phyloP scores from a whole-genome alignment of 2,888 invertebrate species.

The Philereme vetulata region DNA sequence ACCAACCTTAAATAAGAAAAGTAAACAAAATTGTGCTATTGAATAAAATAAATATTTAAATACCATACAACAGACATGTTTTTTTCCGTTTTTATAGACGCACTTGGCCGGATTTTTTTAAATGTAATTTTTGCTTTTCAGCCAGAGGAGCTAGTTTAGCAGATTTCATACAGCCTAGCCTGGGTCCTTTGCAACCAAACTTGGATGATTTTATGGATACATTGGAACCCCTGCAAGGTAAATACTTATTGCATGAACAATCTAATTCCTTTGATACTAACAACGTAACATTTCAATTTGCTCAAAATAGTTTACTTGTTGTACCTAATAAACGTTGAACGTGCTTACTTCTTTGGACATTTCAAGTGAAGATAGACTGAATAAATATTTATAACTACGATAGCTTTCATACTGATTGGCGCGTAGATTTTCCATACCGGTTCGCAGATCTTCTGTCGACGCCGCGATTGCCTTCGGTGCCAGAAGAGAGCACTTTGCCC shows the following conservation, averaged over 20 bases:
- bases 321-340: no score
- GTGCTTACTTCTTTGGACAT: no score
- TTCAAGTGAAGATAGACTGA: no score
- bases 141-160: slow-evolving; percentile 94
- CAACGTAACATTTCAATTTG: background rate
- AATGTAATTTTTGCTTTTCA: slow-evolving; percentile 60
- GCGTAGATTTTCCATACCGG: slow-evolving; percentile 26
- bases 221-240: slow-evolving; percentile 92
- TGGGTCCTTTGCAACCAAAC: slow-evolving; percentile 98
- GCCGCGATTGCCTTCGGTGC: slow-evolving; percentile 84
- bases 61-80: no score
- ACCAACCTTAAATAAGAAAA: no score
- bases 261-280: background rate
- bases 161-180: slow-evolving; percentile 99
- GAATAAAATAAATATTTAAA: no score
- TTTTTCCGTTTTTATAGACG: no score
- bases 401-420: slow-evolving; percentile 15
- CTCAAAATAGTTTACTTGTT: background rate
- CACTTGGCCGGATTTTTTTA: no score
- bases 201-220: slow-evolving; percentile 97
- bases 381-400: background rate
- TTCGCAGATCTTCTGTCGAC: slow-evolving; percentile 66
- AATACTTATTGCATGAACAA: slow-evolving; percentile 17
- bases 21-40: no score
- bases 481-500: slow-evolving; percentile 81